Base-by-base conservation (phyloP, 2,113 vertebrate species). In the Gnathonemus echidnorhynchus region DNA sequence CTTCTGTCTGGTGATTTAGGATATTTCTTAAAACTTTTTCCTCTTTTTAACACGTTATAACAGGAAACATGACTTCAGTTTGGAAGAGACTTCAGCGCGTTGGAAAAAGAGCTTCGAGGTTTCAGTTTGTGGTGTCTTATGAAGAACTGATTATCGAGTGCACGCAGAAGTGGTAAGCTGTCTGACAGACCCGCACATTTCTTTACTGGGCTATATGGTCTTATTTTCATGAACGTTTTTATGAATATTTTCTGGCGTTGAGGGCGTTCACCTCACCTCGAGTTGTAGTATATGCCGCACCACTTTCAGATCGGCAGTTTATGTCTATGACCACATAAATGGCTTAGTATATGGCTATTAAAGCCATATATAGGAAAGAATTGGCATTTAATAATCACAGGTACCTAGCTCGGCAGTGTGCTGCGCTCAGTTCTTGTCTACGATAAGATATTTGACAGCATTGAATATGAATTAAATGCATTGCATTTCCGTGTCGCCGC, bases 81-180 rank as follows among this genome's bases (percentile, higher is more conserved):
- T 98, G 97, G 97, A 98, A 98, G 92, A 95, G 97, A 88, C 96
- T 98, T 3, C 97, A 98, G 93, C 95, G 97, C 1, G 96, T 97
- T 35, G 97, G 97, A 2, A 98, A 98, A 92, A 96, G 94, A 91
- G 97, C 97, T 2, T 94, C 97, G 85, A 97, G 97, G 94, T 98
- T 98, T 92, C 97, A 97, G 91, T 98, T 97, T 39, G 96, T 96
- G 48, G 97, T 96, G n/a, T 97, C 97, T 10, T 98, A 95, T 90
- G 96, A 97, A 9, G 97, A 98, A 31, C 95, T 98, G 85, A 92
- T 95, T 13, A 50, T 98, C 27, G 97, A 98, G 90, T 96, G 97
- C 92, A 96, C 94, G 0, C 95, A 96, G 10, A 97, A 97, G 93
- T 98, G 97, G 97, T 98, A 91, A 95, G 96, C 93, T 24, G 50